These are phyloP conservation scores for Eremobia ochroleuca DNA, from an alignment of 2,888 invertebrate genomes.

Conservation along the genomic window DNA sequence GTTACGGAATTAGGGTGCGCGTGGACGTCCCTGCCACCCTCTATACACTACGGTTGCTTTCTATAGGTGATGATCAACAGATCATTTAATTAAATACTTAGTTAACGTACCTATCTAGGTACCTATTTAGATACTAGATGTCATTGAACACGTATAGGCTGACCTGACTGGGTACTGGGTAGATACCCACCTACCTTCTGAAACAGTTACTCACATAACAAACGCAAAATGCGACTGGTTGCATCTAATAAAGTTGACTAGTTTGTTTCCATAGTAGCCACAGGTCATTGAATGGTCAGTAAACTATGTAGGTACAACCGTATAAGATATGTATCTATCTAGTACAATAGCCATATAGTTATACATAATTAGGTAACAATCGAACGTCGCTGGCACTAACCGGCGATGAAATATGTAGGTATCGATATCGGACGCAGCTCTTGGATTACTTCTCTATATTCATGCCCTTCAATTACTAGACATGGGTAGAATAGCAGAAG, in stretches of 20 bases:
- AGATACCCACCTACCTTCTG: not conserved
- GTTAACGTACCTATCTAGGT: not conserved
- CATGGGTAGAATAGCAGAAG: not conserved
- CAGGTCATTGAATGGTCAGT: slow-evolving; percentile 53
- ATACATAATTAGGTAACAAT: not conserved
- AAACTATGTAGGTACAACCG: slow-evolving; percentile 31
- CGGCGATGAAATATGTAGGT: slow-evolving; percentile 68
- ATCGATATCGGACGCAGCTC: slow-evolving; percentile 68
- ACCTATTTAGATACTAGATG: not conserved
- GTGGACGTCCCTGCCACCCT: too few relatives aligned
- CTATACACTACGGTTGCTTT: not conserved
- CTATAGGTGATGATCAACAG: not conserved
- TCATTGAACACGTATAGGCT: not conserved
- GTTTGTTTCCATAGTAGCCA: slow-evolving; percentile 60
- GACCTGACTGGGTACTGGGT: not conserved
- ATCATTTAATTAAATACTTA: not conserved
- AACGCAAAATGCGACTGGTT: slow-evolving; percentile 17
- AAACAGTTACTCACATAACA: not conserved
- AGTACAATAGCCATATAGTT: not conserved
- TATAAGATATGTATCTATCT: not conserved
- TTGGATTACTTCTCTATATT: slow-evolving; percentile 50
- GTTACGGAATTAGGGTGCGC: too few relatives aligned
- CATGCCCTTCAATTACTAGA: slow-evolving; percentile 16
- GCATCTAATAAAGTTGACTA: slow-evolving; percentile 38
- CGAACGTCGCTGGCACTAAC: not conserved